phyloP scores from a whole-genome alignment of 1,140 invertebrate genomes.

The Drosophila tani region DNA sequence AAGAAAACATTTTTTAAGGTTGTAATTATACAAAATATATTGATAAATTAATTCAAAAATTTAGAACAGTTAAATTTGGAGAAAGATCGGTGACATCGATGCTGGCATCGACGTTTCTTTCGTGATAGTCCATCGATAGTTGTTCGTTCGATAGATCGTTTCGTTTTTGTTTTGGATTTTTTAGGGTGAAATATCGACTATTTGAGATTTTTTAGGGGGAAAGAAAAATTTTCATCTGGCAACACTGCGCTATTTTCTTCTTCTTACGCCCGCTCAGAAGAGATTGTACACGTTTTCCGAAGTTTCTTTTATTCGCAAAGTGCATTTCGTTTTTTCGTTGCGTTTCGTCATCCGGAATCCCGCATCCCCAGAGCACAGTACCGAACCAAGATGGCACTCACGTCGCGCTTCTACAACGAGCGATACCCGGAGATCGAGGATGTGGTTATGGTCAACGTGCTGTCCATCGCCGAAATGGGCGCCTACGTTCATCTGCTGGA shows the following conservation, averaged over 20 bases:
- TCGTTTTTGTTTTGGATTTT: too few species aligned
- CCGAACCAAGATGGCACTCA: constrained; percentile 91
- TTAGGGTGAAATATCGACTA: too few species aligned
- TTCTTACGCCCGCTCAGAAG: constrained; percentile 60
- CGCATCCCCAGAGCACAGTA: constrained; percentile 6
- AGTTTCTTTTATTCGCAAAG: constrained; percentile 42
- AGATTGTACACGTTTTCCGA: constrained; percentile 76
- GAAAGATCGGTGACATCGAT: too few species aligned
- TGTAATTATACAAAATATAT: too few species aligned
- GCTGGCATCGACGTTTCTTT: too few species aligned
- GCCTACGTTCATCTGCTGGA: constrained; percentile 99
- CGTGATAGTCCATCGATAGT: too few species aligned
- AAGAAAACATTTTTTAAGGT: too few species aligned
- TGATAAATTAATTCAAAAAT: too few species aligned
- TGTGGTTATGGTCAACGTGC: constrained; percentile 99
- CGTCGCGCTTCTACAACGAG: constrained; percentile 99
- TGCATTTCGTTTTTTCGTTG: constrained; percentile 39
- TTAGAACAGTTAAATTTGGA: too few species aligned
- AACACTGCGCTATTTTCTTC: constrained; percentile 24
- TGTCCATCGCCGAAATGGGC: constrained; percentile 99
- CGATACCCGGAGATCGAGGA: constrained; percentile 99
- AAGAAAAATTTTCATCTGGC: too few species aligned
- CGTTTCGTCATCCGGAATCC: constrained; percentile 16
- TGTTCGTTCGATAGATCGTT: too few species aligned
- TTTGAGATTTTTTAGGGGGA: too few species aligned